These are phyloP conservation scores for Oreohelix idahoensis DNA, from an alignment of 1,140 invertebrate genomes.

Conservation along the genomic window DNA sequence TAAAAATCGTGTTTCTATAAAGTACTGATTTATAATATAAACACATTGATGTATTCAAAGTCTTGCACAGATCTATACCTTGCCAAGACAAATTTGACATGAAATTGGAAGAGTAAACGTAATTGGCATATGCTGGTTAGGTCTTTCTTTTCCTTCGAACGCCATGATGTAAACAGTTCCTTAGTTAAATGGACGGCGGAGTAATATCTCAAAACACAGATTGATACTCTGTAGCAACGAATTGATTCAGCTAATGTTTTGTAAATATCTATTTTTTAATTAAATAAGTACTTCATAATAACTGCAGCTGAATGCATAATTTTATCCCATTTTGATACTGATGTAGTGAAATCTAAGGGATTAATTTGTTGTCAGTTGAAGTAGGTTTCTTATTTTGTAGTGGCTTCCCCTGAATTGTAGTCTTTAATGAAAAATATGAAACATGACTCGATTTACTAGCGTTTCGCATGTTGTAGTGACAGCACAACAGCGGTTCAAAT, in stretches of 20 bases:
- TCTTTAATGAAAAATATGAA: neutral
- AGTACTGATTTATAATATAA: too few species aligned
- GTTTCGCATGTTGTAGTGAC: neutral
- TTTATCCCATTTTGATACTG: too few species aligned
- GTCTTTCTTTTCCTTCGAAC: conserved; percentile 57
- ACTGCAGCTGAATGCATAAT: too few species aligned
- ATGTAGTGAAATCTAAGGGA: neutral
- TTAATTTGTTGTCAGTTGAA: neutral
- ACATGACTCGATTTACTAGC: neutral
- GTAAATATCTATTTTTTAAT: too few species aligned
- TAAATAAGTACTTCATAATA: too few species aligned
- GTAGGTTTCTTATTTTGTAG: neutral
- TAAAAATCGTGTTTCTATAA: too few species aligned
- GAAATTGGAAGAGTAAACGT: conserved; percentile 69
- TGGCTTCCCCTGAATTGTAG: neutral
- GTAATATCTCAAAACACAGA: neutral
- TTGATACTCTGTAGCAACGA: too few species aligned
- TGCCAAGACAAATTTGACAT: conserved; percentile 69
- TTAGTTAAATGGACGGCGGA: neutral
- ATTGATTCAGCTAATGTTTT: too few species aligned
- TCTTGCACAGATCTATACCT: too few species aligned
- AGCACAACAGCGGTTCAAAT: neutral
- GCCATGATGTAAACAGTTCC: conserved; percentile 53
- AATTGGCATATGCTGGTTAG: conserved; percentile 59
- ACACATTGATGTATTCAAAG: too few species aligned